A percentile compares a stretch with the other conserved stretches of the same genome.
phyloP scores from a whole-genome alignment of 2,888 invertebrate genomes.

The Mesopsocus fuscifrons region DNA sequence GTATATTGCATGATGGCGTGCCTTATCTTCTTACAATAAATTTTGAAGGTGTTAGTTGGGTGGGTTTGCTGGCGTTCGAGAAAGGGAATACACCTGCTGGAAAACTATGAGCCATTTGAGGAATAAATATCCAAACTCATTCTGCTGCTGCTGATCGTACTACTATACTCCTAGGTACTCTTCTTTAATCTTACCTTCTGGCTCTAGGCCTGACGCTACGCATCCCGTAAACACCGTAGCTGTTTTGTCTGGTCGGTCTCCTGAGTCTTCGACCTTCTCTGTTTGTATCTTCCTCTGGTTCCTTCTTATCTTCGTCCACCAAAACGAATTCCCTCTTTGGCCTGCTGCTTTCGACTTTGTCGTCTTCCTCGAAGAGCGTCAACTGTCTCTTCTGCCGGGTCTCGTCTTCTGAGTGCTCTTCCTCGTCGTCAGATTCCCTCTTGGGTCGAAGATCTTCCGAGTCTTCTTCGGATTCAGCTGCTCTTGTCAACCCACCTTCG shows the following conservation, averaged over 20 bases:
- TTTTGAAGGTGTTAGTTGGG: no score
- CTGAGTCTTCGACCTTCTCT: not conserved
- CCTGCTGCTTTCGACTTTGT: not conserved
- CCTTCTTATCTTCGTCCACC: slow-evolving; percentile 2
- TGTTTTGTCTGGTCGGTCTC: slow-evolving; percentile 6
- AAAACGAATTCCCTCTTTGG: slow-evolving; percentile 1
- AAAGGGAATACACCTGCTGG: no score
- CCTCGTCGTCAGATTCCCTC: no score
- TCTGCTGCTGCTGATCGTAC: no score
- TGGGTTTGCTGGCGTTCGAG: no score
- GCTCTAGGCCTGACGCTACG: not conserved
- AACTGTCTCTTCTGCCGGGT: no score
- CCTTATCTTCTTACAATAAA: no score
- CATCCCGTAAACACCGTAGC: not conserved
- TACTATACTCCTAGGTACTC: not conserved
- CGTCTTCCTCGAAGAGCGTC: not conserved
- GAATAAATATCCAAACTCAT: no score
- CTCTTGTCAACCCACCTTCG: no score
- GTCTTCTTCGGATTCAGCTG: not conserved
- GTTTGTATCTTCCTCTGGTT: slow-evolving; percentile 5
- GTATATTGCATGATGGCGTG: no score
- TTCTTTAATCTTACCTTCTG: slow-evolving; percentile 6
- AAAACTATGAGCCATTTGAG: no score
- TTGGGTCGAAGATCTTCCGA: not conserved
- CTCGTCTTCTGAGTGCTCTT: not conserved